Evolutionary conservation across 30 jellyfish, hydroid and myxozoan species (phyloP), one percentile per base, ranked within the genome.

Genomic region (Chironex yamaguchii): DNA sequence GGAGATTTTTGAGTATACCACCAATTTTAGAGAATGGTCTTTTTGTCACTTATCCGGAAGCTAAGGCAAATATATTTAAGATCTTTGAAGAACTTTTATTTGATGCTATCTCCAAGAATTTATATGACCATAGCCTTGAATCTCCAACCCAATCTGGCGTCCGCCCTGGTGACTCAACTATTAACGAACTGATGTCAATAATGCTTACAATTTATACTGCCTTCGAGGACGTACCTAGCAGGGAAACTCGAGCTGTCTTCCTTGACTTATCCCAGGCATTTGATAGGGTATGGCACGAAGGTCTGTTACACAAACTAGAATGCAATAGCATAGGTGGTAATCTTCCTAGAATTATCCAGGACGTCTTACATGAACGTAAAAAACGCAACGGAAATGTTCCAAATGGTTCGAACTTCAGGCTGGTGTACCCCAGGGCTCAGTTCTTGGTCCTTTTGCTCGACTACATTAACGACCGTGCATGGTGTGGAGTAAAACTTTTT

Each of bases 11-110:
- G n/a, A 82, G 32, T 34, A 68, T 82, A 54, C 79, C 88, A 36
- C 79, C 88, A 32, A 67, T 82, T 36, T 65, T 67, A 34, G 92
- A 64, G 29, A 82, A 73, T 52, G 75, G 71, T 29, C 67, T 82
- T 36, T 31, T 67, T 67, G 71, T 67, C 29, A 82, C 69, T 29
- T 36, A 53, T 52, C 36, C 33, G 29, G 54, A 34, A 27, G 87
- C 76, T 42, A 80, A 80, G 63, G 92, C 88, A 20, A 68, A 68
- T 30, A 3, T 34, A 42, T 82, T 64, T 65, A 64, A 34, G 58
- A 49, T 74, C 29, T 74, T 74, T 74, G 87, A 74, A 74, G 50
- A 74, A 51, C 0, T 21, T 35, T 36, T 74, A 17, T 36, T 28
- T 52, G 79, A 74, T 42, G 48, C 79, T 33, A 12, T 74, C 25